These are phyloP conservation scores for Prochilodus magdalenae DNA, from an alignment of 2,113 vertebrate species.

Conservation along the genomic window DNA sequence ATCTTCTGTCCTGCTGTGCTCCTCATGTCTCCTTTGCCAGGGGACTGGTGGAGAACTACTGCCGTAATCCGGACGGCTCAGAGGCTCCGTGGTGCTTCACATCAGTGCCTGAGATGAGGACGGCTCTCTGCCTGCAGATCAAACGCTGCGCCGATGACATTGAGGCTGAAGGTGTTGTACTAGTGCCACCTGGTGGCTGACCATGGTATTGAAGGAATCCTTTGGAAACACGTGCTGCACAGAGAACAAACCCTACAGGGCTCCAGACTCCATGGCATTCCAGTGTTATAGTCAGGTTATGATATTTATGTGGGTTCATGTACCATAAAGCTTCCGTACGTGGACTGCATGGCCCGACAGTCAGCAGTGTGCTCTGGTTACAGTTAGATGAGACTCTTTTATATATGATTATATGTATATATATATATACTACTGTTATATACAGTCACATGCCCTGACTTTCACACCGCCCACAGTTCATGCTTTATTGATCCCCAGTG, in stretches of 20 bases:
- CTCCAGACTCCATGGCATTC: neutral
- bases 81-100: constrained; percentile 99
- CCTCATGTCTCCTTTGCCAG: constrained; percentile 66
- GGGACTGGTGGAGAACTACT: constrained; percentile 94
- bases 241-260: neutral
- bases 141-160: constrained; percentile 89
- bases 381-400: too few relatives aligned
- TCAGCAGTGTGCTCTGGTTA: too few relatives aligned
- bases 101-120: constrained; percentile 75
- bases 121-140: constrained; percentile 94
- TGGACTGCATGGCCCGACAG: too few relatives aligned
- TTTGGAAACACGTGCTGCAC: too few relatives aligned
- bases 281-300: too few relatives aligned
- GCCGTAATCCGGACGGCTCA: constrained; percentile 93
- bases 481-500: too few relatives aligned
- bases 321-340: too few relatives aligned
- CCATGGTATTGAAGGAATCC: neutral
- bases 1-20: neutral
- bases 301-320: too few relatives aligned
- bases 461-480: too few relatives aligned
- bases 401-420: too few relatives aligned
- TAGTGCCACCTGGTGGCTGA: constrained; percentile 22
- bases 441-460: too few relatives aligned
- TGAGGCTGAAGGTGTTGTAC: constrained; percentile 80
- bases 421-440: too few relatives aligned